Evolutionary conservation across 2,888 invertebrate species (phyloP), one percentile per base, ranked within the genome.

Genomic region (Ochropleura leucogaster): DNA sequence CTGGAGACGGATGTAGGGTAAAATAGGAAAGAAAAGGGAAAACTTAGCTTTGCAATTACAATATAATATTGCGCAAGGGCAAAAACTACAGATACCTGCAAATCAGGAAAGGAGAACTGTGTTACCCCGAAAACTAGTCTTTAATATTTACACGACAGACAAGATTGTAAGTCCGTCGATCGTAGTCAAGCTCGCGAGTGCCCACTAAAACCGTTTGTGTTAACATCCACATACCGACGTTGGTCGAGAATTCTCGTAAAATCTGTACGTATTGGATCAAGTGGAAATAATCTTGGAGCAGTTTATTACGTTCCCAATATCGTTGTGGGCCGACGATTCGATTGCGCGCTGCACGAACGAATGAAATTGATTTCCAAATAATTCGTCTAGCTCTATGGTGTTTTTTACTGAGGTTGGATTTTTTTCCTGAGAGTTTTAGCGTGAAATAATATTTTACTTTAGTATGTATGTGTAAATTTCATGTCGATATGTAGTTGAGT

Each of bases 281-380:
- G 92, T 92, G 93, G 90, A 93, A 93, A 91, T 93, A 92, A 93
- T 92, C 90, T 88, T 88, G 85, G 83, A 91, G 89, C 89, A 89
- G 92, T 93, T 94, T 94, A 94, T 94, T 94, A 93, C 91, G 91
- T 92, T 93, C 89, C 91, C 93, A 94, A 93, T 94, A 95, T 91
- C 89, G 90, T 86, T 85, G 85, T 77, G 85, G 78, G 85, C 86
- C 84, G 83, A 84, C 85, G 82, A 87, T 87, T 88, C 90, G 87
- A 92, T 90, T 89, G 85, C 84, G 68, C 83, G 81, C 80, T 88
- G 88, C 87, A 87, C 83, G 87, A 85, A 81, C 86, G 87, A 85
- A 81, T 86, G 87, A 89, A 92, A 92, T 93, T 91, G 91, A 91
- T 92, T 93, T 90, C 89, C 88, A 91, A 90, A 91, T 92, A 91